These are phyloP conservation scores for Falco columbarius DNA, from an alignment of 2,797 vertebrate species.

Conservation along the genomic window DNA sequence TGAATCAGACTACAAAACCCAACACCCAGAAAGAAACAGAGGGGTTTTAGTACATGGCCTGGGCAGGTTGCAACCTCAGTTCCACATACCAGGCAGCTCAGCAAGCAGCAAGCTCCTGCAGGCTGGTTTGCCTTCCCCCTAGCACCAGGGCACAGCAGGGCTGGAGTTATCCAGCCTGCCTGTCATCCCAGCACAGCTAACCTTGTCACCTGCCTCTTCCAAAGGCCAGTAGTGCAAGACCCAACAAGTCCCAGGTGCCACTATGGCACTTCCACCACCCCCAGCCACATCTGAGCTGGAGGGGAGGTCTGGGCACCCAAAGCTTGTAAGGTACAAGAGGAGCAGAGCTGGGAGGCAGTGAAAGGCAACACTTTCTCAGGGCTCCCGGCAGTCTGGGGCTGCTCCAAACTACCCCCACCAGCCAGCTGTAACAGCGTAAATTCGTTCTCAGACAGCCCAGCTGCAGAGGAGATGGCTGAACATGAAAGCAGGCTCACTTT, in stretches of 20 bases:
- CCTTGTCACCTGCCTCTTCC: neutral
- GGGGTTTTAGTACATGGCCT: neutral
- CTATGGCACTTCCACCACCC: neutral
- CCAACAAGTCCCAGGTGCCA: neutral
- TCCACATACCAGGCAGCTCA: neutral
- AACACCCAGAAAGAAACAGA: neutral
- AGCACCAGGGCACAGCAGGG: neutral
- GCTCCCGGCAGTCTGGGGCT: neutral
- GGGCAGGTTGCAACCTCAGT: neutral
- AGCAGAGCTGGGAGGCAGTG: neutral
- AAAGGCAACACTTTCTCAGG: constrained; percentile 30
- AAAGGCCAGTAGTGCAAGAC: neutral
- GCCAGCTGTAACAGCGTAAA: neutral
- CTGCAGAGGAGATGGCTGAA: neutral
- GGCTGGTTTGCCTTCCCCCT: neutral
- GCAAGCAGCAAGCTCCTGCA: neutral
- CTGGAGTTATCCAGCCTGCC: neutral
- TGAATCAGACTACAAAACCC: neutral
- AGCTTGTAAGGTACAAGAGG: neutral
- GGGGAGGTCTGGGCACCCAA: neutral
- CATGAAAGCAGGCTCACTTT: neutral
- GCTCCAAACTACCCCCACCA: neutral
- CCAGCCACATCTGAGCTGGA: neutral
- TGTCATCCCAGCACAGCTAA: neutral
- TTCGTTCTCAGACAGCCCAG: constrained; percentile 19